phyloP scores from a whole-genome alignment of 2,888 invertebrate genomes.

The Cosmopolites sordidus region DNA sequence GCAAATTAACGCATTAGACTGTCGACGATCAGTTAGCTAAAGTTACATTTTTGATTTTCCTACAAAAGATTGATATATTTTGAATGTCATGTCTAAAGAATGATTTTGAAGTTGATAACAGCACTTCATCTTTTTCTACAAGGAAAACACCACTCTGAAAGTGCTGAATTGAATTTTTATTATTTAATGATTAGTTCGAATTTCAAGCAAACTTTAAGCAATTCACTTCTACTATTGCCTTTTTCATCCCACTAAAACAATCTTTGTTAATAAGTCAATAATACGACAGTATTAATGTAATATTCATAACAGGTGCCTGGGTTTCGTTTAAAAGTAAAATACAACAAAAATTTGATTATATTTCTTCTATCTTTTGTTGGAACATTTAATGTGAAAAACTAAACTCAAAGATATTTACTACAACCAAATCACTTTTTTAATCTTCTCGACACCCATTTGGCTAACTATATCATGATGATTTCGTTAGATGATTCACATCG shows the following conservation, averaged over 20 bases:
- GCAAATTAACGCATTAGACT: no score
- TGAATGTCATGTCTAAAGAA: no score
- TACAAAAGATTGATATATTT: no score
- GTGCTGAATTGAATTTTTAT: slow-evolving; percentile 30
- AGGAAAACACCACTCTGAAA: slow-evolving; percentile 24
- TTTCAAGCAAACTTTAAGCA: slow-evolving; percentile 34
- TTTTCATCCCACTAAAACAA: slow-evolving; percentile 27
- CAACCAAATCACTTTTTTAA: no score
- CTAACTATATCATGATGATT: no score
- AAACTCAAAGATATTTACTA: no score
- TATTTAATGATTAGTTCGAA: slow-evolving; percentile 27
- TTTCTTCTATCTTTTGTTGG: no score
- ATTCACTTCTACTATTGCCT: slow-evolving; percentile 35
- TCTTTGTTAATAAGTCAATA: slow-evolving; percentile 30
- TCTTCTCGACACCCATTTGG: no score
- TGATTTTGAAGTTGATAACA: slow-evolving; percentile 37
- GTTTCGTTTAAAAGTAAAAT: slow-evolving; percentile 32
- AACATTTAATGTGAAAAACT: no score
- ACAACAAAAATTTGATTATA: slow-evolving; percentile 29
- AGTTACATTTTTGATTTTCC: no score
- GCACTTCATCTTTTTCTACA: slow-evolving; percentile 31
- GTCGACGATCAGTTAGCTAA: no score
- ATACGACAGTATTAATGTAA: slow-evolving; percentile 30
- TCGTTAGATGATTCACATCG: no score
- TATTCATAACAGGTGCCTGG: slow-evolving; percentile 32